Evolutionary conservation across 1,140 invertebrate species (phyloP), one percentile per base, ranked within the genome.

Genomic region (Stegodyphus mimosarum): DNA sequence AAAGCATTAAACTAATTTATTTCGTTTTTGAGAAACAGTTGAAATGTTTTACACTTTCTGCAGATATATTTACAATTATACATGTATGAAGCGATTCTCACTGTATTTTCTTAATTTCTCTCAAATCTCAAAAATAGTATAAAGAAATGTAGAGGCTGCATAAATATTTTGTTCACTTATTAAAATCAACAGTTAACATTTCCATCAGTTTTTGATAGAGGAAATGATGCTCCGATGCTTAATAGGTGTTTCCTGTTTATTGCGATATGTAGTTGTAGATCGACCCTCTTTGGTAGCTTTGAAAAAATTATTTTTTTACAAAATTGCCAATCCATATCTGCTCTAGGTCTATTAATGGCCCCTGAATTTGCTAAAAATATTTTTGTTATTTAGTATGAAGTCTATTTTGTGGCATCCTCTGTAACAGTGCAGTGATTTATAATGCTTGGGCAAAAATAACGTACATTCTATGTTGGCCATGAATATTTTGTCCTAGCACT

Each of bases 321-420:
- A 76, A 75, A 84, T 84, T 70, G n/a, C 13, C 18, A 67, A 74
- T 74, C 74, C 48, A 74, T 49, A 74, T 66, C 18, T 83, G 33
- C 9, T 67, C 7, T 67, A 7, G 64, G 64, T 18, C 63, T 18
- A 60, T 33, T 15, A 74, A 72, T 73, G 52, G 18, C 18, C 71
- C 55, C 70, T 84, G 48, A 51, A 84, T 84, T 76, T 76, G 63
- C 51, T 76, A 84, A 76, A 76, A 70, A 49, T 84, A 84, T 84
- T 84, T 84, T 84, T 84, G 81, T 84, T 84, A 84, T 75, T 83
- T 75, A 84, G 81, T 67, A 84, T 55, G 64, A 75, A 84, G 71
- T 69, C 60, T 84, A 84, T 84, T 84, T 84, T 84, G 33, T 69
- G 71, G 50, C 53, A 49, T 84, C 71, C 69, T 60, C 55, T 6